Evolutionary conservation across 2,797 vertebrate species (phyloP).

Genomic region (Parambassis ranga): DNA sequence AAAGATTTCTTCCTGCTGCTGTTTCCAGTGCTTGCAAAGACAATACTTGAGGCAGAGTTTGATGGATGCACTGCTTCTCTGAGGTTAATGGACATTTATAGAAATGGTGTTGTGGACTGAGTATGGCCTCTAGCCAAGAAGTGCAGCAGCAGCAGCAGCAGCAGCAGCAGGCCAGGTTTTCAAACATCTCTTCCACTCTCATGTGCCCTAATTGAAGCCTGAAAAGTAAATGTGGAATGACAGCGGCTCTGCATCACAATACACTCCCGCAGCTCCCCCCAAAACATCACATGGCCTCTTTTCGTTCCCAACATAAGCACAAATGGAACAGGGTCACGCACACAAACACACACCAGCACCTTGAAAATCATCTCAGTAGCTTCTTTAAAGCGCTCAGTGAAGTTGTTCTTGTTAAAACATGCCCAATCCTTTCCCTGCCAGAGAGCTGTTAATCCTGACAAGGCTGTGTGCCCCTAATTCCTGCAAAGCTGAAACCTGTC

Average conservation of each 20-base stretch:
- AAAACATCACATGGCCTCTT: conserved; percentile 44
- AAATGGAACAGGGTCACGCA: not conserved
- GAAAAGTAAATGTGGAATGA: conserved; percentile 55
- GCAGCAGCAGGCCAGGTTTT: conserved; percentile 37
- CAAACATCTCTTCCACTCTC: conserved; percentile 54
- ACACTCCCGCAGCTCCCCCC: conserved; percentile 50
- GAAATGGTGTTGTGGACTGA: not conserved
- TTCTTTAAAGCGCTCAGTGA: conserved; percentile 24
- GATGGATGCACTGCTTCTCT: conserved; percentile 48
- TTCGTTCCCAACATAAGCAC: conserved; percentile 24
- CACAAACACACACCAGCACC: not conserved
- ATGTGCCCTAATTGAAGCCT: conserved; percentile 45
- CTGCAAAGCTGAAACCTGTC: conserved; percentile 42
- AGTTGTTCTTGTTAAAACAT: conserved; percentile 64
- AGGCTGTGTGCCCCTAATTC: conserved; percentile 49
- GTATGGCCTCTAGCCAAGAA: conserved; percentile 41
- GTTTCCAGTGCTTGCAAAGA: conserved; percentile 37
- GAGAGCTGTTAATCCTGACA: conserved; percentile 52
- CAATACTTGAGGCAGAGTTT: conserved; percentile 25
- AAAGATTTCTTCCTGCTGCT: conserved; percentile 62
- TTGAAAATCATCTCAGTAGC: conserved; percentile 47
- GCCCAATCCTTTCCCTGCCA: conserved; percentile 50
- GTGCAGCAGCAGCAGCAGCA: too few relatives aligned
- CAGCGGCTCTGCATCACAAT: conserved; percentile 67
- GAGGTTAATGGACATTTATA: conserved; percentile 52